These are phyloP conservation scores for Gobio occitaniae DNA, from an alignment of 2,797 vertebrate species.

Conservation along the genomic window DNA sequence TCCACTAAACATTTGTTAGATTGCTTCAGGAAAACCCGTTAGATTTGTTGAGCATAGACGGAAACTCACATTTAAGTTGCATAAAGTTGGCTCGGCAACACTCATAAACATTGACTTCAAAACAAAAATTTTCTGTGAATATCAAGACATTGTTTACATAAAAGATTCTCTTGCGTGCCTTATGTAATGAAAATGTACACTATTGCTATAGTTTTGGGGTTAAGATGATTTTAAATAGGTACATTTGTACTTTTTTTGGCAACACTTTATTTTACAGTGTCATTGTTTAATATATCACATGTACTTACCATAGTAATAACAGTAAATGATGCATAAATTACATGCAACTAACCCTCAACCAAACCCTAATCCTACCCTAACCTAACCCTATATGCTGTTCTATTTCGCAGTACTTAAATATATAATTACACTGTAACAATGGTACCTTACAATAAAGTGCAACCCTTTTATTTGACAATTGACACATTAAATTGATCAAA, in stretches of 20 bases:
- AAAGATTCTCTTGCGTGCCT: background rate
- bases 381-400: too few species aligned
- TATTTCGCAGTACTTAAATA: too few species aligned
- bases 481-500: background rate
- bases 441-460: too few species aligned
- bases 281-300: too few species aligned
- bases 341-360: too few species aligned
- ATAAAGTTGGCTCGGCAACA: background rate
- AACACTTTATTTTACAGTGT: too few species aligned
- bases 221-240: background rate
- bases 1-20: slow-evolving; percentile 23
- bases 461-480: too few species aligned
- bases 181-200: background rate
- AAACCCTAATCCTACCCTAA: too few species aligned
- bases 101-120: background rate
- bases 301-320: too few species aligned
- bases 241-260: background rate
- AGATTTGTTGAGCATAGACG: background rate
- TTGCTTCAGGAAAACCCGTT: background rate
- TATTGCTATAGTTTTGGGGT: background rate
- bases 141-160: background rate
- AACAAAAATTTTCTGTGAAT: background rate
- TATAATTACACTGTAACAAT: too few species aligned
- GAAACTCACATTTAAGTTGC: background rate
- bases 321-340: too few species aligned